A percentile compares a stretch with the other conserved stretches of the same genome.
Evolutionary conservation across 2,113 vertebrate species (phyloP).

Genomic region (Peromyscus californicus): DNA sequence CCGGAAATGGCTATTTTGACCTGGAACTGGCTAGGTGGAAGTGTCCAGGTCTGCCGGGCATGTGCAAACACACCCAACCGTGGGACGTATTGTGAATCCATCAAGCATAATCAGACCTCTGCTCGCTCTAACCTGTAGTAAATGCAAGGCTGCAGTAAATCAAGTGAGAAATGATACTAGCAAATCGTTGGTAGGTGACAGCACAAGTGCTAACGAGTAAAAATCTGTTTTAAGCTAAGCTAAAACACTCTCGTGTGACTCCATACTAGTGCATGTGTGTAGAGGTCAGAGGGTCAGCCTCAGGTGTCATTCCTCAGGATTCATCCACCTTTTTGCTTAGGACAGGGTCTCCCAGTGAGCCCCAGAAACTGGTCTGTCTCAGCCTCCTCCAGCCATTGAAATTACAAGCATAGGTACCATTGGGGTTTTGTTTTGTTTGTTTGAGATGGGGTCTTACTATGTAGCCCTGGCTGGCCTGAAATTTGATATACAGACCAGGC

Average conservation of each 20-base stretch:
- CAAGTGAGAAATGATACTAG: neutral
- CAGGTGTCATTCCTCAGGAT: neutral
- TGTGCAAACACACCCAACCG: no score
- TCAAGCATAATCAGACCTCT: neutral
- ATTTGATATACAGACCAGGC: no score
- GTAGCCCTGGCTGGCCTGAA: no score
- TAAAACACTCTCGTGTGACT: neutral
- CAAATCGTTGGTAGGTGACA: neutral
- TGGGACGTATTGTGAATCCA: no score
- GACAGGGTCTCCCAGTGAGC: neutral
- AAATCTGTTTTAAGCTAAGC: neutral
- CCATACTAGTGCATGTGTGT: neutral
- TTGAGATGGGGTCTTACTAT: no score
- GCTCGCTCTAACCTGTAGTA: neutral
- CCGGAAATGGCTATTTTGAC: no score
- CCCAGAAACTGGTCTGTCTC: no score
- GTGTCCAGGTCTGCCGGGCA: no score
- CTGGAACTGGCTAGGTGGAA: no score
- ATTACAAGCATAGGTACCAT: neutral
- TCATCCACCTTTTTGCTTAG: neutral
- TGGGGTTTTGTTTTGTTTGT: no score
- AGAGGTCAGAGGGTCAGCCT: neutral
- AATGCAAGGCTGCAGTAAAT: neutral
- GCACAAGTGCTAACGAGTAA: neutral
- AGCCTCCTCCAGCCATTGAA: neutral